Evolutionary conservation across 2,113 vertebrate species (phyloP).

Genomic region (Plecotus auritus): DNA sequence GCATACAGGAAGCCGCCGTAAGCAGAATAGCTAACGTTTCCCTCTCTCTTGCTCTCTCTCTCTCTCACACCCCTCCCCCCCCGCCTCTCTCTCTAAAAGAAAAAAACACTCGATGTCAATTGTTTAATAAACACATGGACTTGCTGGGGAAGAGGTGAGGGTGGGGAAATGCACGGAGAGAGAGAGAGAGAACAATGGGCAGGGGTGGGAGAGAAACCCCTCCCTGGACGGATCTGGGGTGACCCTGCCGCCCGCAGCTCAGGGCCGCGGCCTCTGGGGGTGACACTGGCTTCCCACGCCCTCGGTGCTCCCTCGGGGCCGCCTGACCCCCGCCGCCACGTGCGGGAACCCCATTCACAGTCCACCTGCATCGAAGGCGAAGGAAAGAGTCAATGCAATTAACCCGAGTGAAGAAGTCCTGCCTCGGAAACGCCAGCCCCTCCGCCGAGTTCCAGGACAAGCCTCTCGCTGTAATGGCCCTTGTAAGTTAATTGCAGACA

Average conservation of each 20-base stretch:
- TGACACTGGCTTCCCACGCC: accelerated
- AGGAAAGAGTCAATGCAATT: slow-evolving; percentile 62
- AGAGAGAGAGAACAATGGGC: neutral
- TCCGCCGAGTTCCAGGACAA: slow-evolving; percentile 55
- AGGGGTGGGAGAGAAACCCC: neutral
- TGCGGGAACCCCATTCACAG: slow-evolving; percentile 1
- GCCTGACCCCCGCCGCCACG: neutral
- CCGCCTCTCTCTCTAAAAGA: too few relatives aligned
- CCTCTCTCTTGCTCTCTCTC: too few relatives aligned
- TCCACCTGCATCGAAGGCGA: slow-evolving; percentile 39
- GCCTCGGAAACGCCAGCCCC: neutral
- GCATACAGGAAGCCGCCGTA: too few relatives aligned
- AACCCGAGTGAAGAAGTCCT: slow-evolving; percentile 50
- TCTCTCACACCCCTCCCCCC: too few relatives aligned
- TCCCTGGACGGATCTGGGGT: neutral
- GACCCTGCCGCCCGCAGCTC: too few relatives aligned
- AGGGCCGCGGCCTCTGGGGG: accelerated
- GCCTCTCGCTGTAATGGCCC: slow-evolving; percentile 63
- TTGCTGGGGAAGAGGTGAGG: neutral
- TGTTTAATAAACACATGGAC: neutral
- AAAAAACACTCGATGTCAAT: too few relatives aligned
- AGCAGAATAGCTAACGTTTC: too few relatives aligned
- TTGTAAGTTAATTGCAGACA: slow-evolving; percentile 75
- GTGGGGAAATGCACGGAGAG: neutral
- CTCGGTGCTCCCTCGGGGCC: accelerated